Evolutionary conservation across 2,888 invertebrate species (phyloP).

Genomic region (Drosophila borealis): DNA sequence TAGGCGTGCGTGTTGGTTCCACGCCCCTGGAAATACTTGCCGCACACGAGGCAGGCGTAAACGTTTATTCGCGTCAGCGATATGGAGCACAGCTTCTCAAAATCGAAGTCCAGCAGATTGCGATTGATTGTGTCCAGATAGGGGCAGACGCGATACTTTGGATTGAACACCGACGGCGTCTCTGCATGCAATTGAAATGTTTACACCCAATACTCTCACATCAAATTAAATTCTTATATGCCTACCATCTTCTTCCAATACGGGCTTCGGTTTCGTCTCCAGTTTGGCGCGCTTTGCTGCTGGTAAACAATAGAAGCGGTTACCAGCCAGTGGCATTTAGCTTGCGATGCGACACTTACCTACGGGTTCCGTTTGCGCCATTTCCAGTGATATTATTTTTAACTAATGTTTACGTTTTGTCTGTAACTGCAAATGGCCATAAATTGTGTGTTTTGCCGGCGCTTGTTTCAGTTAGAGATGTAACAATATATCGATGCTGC

Average conservation of each 20-base stretch:
- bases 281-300: constrained; percentile 62
- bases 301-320: background rate
- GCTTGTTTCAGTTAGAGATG: constrained; percentile 26
- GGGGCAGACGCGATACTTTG: constrained; percentile 91
- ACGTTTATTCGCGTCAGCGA: constrained; percentile 99
- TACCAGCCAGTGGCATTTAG: background rate
- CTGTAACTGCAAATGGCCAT: constrained; percentile 19
- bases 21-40: constrained; percentile 98
- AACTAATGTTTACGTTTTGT: constrained; percentile 39
- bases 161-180: constrained; percentile 85
- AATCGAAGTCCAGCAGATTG: constrained; percentile 98
- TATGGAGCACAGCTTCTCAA: constrained; percentile 99
- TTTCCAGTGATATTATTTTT: constrained; percentile 11
- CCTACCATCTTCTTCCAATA: constrained; percentile 65
- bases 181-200: constrained; percentile 46
- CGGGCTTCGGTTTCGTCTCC: constrained; percentile 51
- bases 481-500: constrained; percentile 12
- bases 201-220: background rate
- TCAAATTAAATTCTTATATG: background rate
- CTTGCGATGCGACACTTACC: constrained; percentile 16
- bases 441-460: constrained; percentile 41
- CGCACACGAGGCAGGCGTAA: constrained; percentile 99
- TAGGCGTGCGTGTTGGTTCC: constrained; percentile 99
- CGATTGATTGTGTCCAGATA: constrained; percentile 99
- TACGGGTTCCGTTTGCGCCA: constrained; percentile 39